Evolutionary conservation across 2,888 invertebrate genomes (phyloP), one percentile per base, ranked within the genome.

Genomic region (Acronicta leporina): DNA sequence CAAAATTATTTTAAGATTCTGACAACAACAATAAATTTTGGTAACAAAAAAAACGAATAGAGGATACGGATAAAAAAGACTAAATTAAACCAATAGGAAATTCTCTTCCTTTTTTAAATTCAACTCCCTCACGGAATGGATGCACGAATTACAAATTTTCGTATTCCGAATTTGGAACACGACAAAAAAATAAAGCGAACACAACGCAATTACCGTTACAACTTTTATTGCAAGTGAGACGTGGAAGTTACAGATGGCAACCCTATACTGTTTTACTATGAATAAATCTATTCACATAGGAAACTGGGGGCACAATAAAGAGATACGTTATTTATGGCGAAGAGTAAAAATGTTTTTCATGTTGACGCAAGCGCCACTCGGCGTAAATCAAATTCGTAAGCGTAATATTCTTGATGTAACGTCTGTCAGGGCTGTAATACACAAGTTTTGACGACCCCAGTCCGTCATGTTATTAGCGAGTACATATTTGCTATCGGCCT

Each of bases 331-430:
- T 82, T 84, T 85, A 85, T 81, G 79, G 76, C 57, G 48, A 53
- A 73, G 76, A 75, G 79, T 82, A 84, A 83, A 83, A 81, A 83
- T 85, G 79, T 80, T 83, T 81, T 80, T 77, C 82, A 70, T 83
- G 83, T 84, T 81, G 83, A 77, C 77, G 75, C 57, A 74, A 79
- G 73, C 75, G 75, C 71, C 75, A 79, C 73, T 76, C 63, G 58
- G 75, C 75, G 75, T 81, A 79, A 81, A 83, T 82, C 80, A 82
- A 79, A 82, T 76, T 68, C 64, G 63, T 76, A 63, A 51, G 66
- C 58, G 57, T 52, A 73, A 65, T 74, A 71, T 66, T 69, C 61
- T 73, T 71, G 71, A 69, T 71, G 73, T 78, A 68, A 66, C 69
- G 66, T 72, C 79, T 76, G 77, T 49, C 63, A 15, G 44, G n/a